These are phyloP conservation scores for Pygathrix nemaeus DNA, from an alignment of 2,113 vertebrate species.

Conservation along the genomic window DNA sequence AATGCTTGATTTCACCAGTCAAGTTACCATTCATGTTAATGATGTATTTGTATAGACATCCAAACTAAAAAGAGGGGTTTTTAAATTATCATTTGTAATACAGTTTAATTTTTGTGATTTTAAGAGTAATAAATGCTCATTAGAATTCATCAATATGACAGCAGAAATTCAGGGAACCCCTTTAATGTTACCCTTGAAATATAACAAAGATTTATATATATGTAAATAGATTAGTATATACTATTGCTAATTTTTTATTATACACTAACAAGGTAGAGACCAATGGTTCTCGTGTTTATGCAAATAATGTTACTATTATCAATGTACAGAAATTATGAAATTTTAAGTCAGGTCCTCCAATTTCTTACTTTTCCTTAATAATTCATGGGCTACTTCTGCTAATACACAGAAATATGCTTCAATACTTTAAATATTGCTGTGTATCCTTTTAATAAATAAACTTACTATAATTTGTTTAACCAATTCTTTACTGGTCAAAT, in stretches of 20 bases:
- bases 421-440: background rate
- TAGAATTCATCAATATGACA: background rate
- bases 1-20: background rate
- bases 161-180: background rate
- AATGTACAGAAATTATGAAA: background rate
- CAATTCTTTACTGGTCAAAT: background rate
- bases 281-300: background rate
- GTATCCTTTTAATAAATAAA: background rate
- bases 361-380: background rate
- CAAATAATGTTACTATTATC: background rate
- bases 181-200: background rate
- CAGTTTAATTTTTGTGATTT: slow-evolving; percentile 38
- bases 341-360: background rate
- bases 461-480: background rate
- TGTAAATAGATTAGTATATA: background rate
- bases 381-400: background rate
- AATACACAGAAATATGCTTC: background rate
- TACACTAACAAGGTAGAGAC: background rate
- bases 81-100: background rate
- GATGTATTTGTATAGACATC: background rate
- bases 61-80: background rate
- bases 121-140: background rate
- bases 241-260: background rate
- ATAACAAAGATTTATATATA: background rate
- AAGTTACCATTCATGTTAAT: background rate